Evolutionary conservation across 2,888 invertebrate species (phyloP).

Genomic region (Lymantria monacha): DNA sequence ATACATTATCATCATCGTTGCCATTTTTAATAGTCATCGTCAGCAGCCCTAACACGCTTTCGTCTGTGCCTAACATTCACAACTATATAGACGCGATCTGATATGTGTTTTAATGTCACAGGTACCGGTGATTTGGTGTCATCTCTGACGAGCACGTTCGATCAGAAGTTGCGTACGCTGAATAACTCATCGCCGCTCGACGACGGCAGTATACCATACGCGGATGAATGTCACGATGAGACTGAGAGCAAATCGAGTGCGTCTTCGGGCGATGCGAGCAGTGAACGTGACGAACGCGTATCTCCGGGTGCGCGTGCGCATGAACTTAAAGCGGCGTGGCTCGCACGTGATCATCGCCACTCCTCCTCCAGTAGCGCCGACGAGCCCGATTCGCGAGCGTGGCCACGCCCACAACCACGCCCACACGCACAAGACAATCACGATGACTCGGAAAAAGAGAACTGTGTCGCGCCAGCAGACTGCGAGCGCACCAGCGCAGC

Average conservation of each 20-base stretch:
- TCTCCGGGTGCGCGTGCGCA: slow-evolving; percentile 58
- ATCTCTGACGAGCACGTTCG: slow-evolving; percentile 91
- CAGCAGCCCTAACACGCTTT: slow-evolving; percentile 59
- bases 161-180: slow-evolving; percentile 89
- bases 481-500: slow-evolving; percentile 50
- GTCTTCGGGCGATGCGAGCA: slow-evolving; percentile 47
- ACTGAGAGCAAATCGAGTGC: slow-evolving; percentile 60
- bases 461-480: slow-evolving; percentile 46
- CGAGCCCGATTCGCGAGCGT: slow-evolving; percentile 46
- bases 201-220: slow-evolving; percentile 87
- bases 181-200: slow-evolving; percentile 85
- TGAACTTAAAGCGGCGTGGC: slow-evolving; percentile 73
- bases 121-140: slow-evolving; percentile 92
- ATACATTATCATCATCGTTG: slow-evolving; percentile 32
- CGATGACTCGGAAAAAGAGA: slow-evolving; percentile 72
- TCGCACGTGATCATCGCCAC: slow-evolving; percentile 66
- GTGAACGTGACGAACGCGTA: slow-evolving; percentile 36
- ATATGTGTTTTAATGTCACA: slow-evolving; percentile 65
- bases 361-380: slow-evolving; percentile 60
- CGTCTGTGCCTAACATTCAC: slow-evolving; percentile 35
- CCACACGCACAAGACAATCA: slow-evolving; percentile 37
- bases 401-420: slow-evolving; percentile 29
- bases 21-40: slow-evolving; percentile 27
- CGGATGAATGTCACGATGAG: slow-evolving; percentile 86
- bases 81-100: slow-evolving; percentile 18